Conservation (phyloP, 2,888 invertebrate species). For the Tipula confusa region DNA sequence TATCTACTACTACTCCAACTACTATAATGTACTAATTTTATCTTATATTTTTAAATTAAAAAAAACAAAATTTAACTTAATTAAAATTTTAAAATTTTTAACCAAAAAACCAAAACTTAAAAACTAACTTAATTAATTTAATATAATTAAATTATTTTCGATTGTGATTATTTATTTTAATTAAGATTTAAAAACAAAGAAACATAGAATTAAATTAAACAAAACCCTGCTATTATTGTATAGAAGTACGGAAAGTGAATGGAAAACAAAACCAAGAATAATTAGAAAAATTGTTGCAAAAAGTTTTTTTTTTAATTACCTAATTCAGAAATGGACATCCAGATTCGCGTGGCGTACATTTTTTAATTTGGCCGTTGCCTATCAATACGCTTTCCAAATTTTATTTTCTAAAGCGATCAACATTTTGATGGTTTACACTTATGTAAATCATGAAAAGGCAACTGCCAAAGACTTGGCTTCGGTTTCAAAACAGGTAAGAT, state of each 20-base stretch:
- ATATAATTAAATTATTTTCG: slow-evolving; percentile 13
- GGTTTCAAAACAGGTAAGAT: no score
- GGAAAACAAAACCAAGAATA: background rate
- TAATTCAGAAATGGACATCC: no score
- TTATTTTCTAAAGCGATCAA: no score
- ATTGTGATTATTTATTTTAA: slow-evolving; percentile 12
- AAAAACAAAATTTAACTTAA: background rate
- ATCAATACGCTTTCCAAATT: no score
- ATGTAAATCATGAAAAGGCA: no score
- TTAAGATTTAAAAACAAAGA: background rate
- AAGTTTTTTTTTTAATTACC: background rate
- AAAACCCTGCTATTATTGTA: background rate
- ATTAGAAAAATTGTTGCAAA: no score
- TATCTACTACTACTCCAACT: background rate
- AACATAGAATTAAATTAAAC: no score
- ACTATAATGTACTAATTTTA: background rate
- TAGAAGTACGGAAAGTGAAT: background rate
- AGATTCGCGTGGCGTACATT: no score
- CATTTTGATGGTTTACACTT: no score
- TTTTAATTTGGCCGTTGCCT: no score
- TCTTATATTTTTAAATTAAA: background rate
- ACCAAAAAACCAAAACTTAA: background rate
- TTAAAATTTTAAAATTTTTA: background rate
- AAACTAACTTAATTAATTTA: slow-evolving; percentile 7
- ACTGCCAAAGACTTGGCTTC: no score